A percentile compares a stretch with the other conserved stretches of the same genome.
Conservation (phyloP, 2,797 vertebrate genomes). For the Crenichthys baileyi region DNA sequence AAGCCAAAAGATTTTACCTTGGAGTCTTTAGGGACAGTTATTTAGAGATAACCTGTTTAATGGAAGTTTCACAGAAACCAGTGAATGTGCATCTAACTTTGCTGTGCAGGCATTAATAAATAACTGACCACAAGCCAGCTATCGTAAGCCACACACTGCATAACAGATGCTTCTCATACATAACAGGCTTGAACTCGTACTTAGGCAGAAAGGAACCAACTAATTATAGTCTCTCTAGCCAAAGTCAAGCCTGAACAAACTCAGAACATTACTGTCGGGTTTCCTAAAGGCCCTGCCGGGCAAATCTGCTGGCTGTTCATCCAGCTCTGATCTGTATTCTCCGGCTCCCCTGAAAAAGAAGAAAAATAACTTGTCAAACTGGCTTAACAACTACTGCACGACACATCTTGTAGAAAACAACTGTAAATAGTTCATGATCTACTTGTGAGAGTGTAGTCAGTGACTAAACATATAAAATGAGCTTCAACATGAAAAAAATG, state of each 20-base stretch:
- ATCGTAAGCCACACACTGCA: slow-evolving; percentile 52
- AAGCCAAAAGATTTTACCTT: slow-evolving; percentile 11
- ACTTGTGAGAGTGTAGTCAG: no score
- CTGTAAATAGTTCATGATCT: no score
- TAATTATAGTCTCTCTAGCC: slow-evolving; percentile 30
- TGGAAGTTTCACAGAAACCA: slow-evolving; percentile 95
- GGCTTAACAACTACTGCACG: neutral
- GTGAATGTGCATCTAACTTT: slow-evolving; percentile 69
- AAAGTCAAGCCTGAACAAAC: slow-evolving; percentile 73
- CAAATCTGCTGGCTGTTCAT: slow-evolving; percentile 25
- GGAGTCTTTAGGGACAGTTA: slow-evolving; percentile 37
- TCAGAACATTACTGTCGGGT: slow-evolving; percentile 84
- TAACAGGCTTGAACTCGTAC: slow-evolving; percentile 58
- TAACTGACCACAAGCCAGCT: slow-evolving; percentile 54
- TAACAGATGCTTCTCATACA: slow-evolving; percentile 65
- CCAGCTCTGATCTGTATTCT: slow-evolving; percentile 20
- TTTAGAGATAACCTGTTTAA: slow-evolving; percentile 69
- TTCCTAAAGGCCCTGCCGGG: slow-evolving; percentile 63
- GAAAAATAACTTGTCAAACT: neutral
- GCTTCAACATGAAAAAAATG: no score
- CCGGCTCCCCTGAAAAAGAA: slow-evolving; percentile 46
- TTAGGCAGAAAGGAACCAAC: slow-evolving; percentile 19
- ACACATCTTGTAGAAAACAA: neutral
- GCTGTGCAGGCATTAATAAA: slow-evolving; percentile 48
- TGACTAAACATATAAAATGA: neutral